Evolutionary conservation across 2,113 vertebrate species (phyloP), one percentile per base, ranked within the genome.

Genomic region (Psittacula cyanocephala): DNA sequence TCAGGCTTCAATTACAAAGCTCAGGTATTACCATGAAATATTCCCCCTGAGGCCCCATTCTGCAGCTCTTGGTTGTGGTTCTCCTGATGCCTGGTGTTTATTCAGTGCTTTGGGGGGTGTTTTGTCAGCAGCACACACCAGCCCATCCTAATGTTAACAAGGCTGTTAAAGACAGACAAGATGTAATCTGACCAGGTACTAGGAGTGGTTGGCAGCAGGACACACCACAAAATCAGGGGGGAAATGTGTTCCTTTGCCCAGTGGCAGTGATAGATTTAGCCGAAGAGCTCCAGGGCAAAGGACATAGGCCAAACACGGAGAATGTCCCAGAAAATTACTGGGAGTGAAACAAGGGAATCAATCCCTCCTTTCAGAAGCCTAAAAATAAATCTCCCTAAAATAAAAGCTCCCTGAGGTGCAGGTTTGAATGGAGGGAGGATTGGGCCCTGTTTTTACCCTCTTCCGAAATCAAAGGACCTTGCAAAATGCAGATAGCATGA

Each of bases 101-200:
- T 93, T 93, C 49, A 91, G 94, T 11, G 4, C 86, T 65, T 1
- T 28, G 88, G 95, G 91, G 72, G 76, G 81, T 55, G 94, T 75
- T 96, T 75, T 93, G 86, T 93, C 94, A 91, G 90, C 76, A 74
- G 64, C 83, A 93, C 50, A 13, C 5, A 4, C 0, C 2, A 55
- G 44, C 11, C 3, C n/a, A 81, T 60, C 94, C 93, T 94, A 96
- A 95, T 95, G 94, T 93, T 96, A 96, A 97, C 3, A 78, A 96
- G 95, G 71, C 71, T 81, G 86, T 97, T 93, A 96, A 95, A 82
- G 74, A 82, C 33, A 23, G 59, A 53, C 13, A n/a, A 91, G 25
- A 86, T 81, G 44, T 29, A 92, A 96, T 84, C 10, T 0, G 88
- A 89, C 62, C 86, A 89, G 92, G 49, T 78, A 37, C 53, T 68